These are phyloP conservation scores for Ptyas mucosa DNA, from an alignment of 2,113 vertebrate genomes.

Conservation along the genomic window DNA sequence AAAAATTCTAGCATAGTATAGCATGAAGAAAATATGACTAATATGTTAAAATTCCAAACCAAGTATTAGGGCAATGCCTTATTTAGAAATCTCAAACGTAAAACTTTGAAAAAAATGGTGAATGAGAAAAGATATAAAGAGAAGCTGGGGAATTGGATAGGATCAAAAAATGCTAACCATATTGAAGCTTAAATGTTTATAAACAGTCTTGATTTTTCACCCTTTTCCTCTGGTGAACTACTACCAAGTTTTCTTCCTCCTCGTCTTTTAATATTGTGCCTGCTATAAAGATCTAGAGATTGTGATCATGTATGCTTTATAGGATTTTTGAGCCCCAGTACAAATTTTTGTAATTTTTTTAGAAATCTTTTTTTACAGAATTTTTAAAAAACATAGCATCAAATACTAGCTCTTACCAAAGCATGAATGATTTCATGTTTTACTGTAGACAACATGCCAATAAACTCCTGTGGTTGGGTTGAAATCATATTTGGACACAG, in stretches of 20 bases:
- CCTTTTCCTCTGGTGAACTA: neutral
- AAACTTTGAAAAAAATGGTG: neutral
- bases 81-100: neutral
- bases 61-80: neutral
- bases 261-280: neutral
- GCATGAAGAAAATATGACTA: neutral
- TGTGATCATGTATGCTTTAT: neutral
- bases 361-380: neutral
- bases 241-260: neutral
- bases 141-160: neutral
- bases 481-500: conserved; percentile 97
- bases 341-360: neutral
- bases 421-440: conserved; percentile 98
- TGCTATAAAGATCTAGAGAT: neutral
- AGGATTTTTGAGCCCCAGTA: neutral
- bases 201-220: neutral
- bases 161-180: neutral
- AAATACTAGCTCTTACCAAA: conserved; percentile 74
- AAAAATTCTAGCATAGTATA: neutral
- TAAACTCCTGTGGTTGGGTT: conserved; percentile 88
- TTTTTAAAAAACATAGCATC: neutral
- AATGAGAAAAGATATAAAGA: neutral
- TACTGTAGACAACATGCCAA: conserved; percentile 95
- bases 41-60: neutral
- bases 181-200: neutral